These are phyloP conservation scores for Vimba vimba DNA, from an alignment of 2,113 vertebrate genomes.

Conservation along the genomic window DNA sequence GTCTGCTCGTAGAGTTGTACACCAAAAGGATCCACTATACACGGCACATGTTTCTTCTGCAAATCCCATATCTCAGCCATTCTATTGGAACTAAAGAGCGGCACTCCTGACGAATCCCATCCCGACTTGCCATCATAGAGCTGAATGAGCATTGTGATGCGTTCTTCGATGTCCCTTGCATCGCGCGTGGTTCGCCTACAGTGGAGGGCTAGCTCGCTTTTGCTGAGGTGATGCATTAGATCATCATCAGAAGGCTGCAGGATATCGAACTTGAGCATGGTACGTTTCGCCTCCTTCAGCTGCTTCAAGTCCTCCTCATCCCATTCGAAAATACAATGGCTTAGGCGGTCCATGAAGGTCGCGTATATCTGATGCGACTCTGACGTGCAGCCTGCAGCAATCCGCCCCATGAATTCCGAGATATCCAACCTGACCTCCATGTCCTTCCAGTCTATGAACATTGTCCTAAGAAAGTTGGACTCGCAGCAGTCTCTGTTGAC, in stretches of 20 bases:
- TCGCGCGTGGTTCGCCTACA: not conserved
- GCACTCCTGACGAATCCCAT: not conserved
- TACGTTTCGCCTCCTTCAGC: not conserved
- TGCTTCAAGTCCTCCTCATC: not conserved
- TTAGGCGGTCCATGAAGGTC: not conserved
- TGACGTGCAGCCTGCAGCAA: not conserved
- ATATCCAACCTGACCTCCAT: not conserved
- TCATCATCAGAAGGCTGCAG: not conserved
- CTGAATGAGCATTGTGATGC: not conserved
- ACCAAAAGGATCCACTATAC: not conserved
- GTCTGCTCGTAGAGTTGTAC: not conserved
- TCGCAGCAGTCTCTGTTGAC: not conserved
- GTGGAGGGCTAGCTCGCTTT: not conserved
- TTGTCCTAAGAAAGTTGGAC: not conserved
- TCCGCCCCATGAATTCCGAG: not conserved
- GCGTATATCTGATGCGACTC: not conserved
- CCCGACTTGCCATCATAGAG: not conserved
- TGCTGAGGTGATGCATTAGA: not conserved
- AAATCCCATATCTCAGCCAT: not conserved
- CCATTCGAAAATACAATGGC: not conserved
- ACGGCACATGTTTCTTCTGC: not conserved
- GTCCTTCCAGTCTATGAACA: not conserved
- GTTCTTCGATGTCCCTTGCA: not conserved
- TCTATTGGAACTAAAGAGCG: not conserved
- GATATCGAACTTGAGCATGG: not conserved